A percentile compares a stretch with the other conserved stretches of the same genome.
Conservation (phyloP, 1,140 invertebrate genomes). For the Rhagoletis pomonella region DNA sequence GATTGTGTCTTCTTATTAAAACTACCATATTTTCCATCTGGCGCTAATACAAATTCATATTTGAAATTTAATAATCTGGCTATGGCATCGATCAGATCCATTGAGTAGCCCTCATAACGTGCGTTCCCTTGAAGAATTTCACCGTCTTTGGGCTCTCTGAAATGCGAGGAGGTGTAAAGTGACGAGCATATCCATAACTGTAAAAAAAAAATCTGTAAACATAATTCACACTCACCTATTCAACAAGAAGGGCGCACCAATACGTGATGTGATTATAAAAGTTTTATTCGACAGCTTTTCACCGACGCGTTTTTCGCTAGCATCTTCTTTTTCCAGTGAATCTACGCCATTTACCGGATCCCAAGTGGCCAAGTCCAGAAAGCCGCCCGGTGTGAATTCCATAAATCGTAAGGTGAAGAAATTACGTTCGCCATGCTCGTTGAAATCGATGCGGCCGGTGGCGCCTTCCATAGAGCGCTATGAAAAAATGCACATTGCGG, state of each 20-base stretch:
- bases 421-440: slow-evolving; percentile 81
- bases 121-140: slow-evolving; percentile 76
- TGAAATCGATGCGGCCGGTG: slow-evolving; percentile 86
- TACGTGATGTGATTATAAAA: slow-evolving; percentile 77
- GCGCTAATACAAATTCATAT: slow-evolving; percentile 83
- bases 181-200: background rate
- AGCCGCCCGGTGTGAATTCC: slow-evolving; percentile 76
- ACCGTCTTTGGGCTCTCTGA: slow-evolving; percentile 67
- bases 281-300: slow-evolving; percentile 78
- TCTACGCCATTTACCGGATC: slow-evolving; percentile 76
- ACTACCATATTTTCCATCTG: slow-evolving; percentile 84
- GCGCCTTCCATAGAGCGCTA: slow-evolving; percentile 80
- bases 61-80: slow-evolving; percentile 84
- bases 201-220: background rate
- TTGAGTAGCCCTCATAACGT: slow-evolving; percentile 85
- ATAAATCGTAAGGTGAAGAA: slow-evolving; percentile 87
- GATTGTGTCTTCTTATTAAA: slow-evolving; percentile 81
- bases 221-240: slow-evolving; percentile 74
- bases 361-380: slow-evolving; percentile 81
- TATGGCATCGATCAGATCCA: slow-evolving; percentile 87
- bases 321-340: slow-evolving; percentile 74
- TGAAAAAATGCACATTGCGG: too few species aligned
- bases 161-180: background rate
- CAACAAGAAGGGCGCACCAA: slow-evolving; percentile 88
- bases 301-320: slow-evolving; percentile 71